These are phyloP conservation scores for Micronycteris hirsuta DNA, from an alignment of 2,113 vertebrate genomes.

Conservation along the genomic window DNA sequence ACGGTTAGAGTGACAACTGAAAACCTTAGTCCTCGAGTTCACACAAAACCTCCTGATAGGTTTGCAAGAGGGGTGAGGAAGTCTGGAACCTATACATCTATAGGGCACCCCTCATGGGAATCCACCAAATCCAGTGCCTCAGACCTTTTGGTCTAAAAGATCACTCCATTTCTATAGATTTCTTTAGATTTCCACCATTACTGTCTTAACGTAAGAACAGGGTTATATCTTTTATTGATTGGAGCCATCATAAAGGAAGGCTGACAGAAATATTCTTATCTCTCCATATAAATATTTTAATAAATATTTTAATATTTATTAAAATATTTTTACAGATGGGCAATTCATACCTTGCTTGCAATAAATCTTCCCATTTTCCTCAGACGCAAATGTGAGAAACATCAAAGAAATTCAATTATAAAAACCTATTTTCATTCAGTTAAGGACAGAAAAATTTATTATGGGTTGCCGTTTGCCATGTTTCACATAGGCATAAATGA, in stretches of 20 bases:
- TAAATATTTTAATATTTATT: too few species aligned
- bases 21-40: background rate
- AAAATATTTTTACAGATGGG: slow-evolving; percentile 63
- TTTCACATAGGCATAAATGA: slow-evolving; percentile 56
- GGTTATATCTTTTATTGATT: background rate
- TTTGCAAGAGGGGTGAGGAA: background rate
- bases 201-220: background rate
- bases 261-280: background rate
- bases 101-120: background rate
- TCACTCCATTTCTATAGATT: background rate
- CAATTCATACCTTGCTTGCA: slow-evolving; percentile 47
- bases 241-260: background rate
- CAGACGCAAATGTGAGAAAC: slow-evolving; percentile 63
- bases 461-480: slow-evolving; percentile 22
- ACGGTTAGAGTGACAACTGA: background rate
- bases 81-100: background rate
- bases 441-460: slow-evolving; percentile 62
- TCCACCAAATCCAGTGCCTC: background rate
- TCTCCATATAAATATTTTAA: too few species aligned
- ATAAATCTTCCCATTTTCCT: slow-evolving; percentile 66
- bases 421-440: slow-evolving; percentile 69
- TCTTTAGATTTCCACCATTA: background rate
- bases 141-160: background rate
- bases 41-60: background rate
- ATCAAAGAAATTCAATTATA: slow-evolving; percentile 71